Conservation (phyloP, 2,888 invertebrate species). For the Xestia rhomboidea region DNA sequence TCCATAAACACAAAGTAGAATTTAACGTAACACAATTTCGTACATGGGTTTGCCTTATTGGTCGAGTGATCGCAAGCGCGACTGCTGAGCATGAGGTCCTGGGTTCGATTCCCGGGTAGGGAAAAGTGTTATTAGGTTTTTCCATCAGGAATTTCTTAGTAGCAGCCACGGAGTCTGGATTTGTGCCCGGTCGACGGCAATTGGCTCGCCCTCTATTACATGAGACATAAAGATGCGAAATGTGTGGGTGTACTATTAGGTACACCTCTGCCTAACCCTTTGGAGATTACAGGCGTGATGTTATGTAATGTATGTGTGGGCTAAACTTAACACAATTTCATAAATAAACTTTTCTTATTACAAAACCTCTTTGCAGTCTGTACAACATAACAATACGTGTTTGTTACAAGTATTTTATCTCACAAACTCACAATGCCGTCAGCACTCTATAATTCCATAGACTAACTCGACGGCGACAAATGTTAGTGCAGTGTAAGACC, state of each 20-base stretch:
- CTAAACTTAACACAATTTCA: neutral
- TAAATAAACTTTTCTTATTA: neutral
- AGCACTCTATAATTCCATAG: conserved; percentile 24
- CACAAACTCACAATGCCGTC: neutral
- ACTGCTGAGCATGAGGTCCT: too few relatives aligned
- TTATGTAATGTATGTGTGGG: neutral
- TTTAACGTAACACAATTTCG: neutral
- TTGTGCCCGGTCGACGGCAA: too few relatives aligned
- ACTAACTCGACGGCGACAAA: conserved; percentile 41
- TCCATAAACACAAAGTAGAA: neutral
- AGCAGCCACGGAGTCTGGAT: too few relatives aligned
- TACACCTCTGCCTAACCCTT: too few relatives aligned
- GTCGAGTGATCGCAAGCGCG: too few relatives aligned
- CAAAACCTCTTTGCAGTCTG: neutral
- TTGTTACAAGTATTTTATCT: neutral
- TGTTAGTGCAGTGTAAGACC: conserved; percentile 35
- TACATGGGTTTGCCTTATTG: neutral
- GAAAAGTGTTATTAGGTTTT: too few relatives aligned
- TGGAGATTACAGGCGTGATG: too few relatives aligned
- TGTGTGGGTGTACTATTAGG: too few relatives aligned
- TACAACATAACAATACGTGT: neutral
- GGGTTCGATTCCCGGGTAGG: too few relatives aligned
- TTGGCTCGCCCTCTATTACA: too few relatives aligned
- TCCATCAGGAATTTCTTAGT: too few relatives aligned
- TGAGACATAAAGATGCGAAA: too few relatives aligned